Evolutionary conservation across 2,888 invertebrate species (phyloP), one percentile per base, ranked within the genome.

Genomic region (Apodemia mormo): DNA sequence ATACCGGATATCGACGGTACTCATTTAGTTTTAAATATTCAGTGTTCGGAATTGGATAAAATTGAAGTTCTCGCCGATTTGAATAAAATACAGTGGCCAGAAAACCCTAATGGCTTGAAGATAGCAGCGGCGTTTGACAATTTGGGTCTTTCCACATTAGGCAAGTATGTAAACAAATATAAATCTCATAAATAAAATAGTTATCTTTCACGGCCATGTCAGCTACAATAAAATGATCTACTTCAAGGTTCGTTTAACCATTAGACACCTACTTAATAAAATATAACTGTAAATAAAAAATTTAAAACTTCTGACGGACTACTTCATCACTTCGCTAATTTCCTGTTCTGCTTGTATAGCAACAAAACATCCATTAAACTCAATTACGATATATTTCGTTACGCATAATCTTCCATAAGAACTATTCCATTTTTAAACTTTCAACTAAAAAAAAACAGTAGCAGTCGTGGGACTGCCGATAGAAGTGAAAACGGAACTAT

Each of bases 1-100:
- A 91, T 92, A 74, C 83, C 85, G 2, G 90, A 91, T 75, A 77
- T 86, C 12, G 90, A 91, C 69, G 86, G 87, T 37, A 86, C 86
- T 43, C 84, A 89, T 76, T 80, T 92, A 76, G 90, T 92, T 81
- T 82, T 91, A 61, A 91, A 92, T 79, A 87, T 93, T 73, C 82
- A 90, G 84, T 93, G 93, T 74, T 89, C 92, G 14, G 90, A 91
- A 72, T 77, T 89, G 77, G 84, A 90, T 76, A 85, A 80, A 71
- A 85, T 88, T 54, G 83, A 86, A 69, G 85, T 87, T 78, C 81
- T 90, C 33, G 85, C 88, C 1, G 91, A 91, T 78, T 79, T 92
- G 81, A 87, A 92, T 72, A 91, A 90, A 76, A 87, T 93, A 58
- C 84, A 84, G 72, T 93, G 93, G 93, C 93, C 93, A 14, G 81